phyloP scores from a whole-genome alignment of 2,113 vertebrate genomes.

The Pelodiscus sinensis region DNA sequence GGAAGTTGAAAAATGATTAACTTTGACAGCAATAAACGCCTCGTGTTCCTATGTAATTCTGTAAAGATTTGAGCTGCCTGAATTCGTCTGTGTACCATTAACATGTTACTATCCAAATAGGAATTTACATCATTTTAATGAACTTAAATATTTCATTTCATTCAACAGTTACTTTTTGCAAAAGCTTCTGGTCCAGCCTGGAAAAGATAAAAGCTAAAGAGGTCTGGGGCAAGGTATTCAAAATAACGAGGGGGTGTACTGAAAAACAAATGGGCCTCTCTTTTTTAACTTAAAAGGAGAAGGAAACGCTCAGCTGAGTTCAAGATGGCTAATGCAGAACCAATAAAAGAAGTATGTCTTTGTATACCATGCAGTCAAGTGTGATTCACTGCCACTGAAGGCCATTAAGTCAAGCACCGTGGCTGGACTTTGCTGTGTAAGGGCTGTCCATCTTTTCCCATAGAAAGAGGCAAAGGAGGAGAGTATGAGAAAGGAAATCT shows the following conservation, averaged over 20 bases:
- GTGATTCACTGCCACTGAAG: fast-evolving
- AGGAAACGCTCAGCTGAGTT: fast-evolving
- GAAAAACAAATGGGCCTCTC: background rate
- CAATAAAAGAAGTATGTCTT: background rate
- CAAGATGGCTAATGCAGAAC: background rate
- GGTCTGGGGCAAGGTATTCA: background rate
- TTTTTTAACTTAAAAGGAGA: background rate
- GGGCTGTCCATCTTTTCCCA: background rate
- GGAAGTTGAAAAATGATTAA: slow-evolving; percentile 84
- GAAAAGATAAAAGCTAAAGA: background rate
- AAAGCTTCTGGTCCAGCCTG: background rate
- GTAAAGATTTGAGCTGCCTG: slow-evolving; percentile 75
- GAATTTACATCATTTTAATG: slow-evolving; percentile 53
- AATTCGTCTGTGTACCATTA: slow-evolving; percentile 72
- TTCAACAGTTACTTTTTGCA: background rate
- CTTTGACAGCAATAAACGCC: slow-evolving; percentile 83
- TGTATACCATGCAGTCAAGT: background rate
- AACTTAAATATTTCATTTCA: background rate
- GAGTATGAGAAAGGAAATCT: background rate
- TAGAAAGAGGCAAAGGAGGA: background rate
- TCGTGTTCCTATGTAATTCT: slow-evolving; percentile 80
- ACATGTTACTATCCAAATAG: slow-evolving; percentile 73
- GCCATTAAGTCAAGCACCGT: background rate
- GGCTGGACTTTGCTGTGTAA: background rate
- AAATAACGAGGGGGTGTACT: background rate